phyloP scores from a whole-genome alignment of 2,113 vertebrate genomes.

The Pongo abelii region DNA sequence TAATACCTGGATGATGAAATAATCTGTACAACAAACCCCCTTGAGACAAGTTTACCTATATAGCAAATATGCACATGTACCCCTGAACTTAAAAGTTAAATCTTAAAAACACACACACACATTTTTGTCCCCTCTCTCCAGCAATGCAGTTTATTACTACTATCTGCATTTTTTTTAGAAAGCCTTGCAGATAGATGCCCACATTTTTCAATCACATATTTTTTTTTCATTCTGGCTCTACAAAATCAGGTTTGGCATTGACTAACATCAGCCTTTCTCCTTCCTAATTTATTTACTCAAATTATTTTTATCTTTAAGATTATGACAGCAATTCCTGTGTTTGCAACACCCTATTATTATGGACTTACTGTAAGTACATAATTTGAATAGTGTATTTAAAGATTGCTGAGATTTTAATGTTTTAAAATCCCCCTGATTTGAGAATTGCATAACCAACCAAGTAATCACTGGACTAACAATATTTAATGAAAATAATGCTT shows the following conservation, averaged over 20 bases:
- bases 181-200: neutral
- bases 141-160: neutral
- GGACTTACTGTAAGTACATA: neutral
- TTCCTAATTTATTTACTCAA: neutral
- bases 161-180: neutral
- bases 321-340: neutral
- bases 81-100: too few relatives aligned
- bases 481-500: neutral
- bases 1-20: too few relatives aligned
- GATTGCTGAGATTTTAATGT: neutral
- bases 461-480: neutral
- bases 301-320: neutral
- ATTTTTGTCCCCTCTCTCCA: neutral
- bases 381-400: neutral
- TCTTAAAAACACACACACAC: neutral
- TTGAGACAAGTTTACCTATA: too few relatives aligned
- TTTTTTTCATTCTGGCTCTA: neutral
- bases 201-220: neutral
- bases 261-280: neutral
- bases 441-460: neutral
- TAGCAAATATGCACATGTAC: too few relatives aligned
- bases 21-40: too few relatives aligned
- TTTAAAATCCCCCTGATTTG: neutral
- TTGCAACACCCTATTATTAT: neutral
- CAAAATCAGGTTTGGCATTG: neutral